Conservation (phyloP, 1,140 invertebrate species). For the Cecropterus lyciades region DNA sequence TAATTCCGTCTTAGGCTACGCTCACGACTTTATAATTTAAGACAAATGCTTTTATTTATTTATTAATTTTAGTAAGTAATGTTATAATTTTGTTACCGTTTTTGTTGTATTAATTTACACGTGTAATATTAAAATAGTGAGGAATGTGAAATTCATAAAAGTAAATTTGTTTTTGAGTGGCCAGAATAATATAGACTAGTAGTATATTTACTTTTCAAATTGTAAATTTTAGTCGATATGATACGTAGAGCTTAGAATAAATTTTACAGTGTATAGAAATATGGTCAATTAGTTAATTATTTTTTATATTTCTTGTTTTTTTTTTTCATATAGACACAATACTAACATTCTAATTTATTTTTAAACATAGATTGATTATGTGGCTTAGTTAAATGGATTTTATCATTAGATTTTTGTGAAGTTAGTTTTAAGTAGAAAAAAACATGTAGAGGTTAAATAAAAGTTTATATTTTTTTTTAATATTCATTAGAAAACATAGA, state of each 20-base stretch:
- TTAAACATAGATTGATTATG: neutral
- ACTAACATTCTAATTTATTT: too few species aligned
- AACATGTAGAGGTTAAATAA: too few species aligned
- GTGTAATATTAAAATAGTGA: too few species aligned
- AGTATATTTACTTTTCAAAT: neutral
- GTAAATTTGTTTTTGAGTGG: too few species aligned
- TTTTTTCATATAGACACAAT: too few species aligned
- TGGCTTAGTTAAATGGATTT: constrained; percentile 54
- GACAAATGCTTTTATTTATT: constrained; percentile 8
- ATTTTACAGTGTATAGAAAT: constrained; percentile 24
- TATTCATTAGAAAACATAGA: too few species aligned
- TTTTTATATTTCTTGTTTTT: neutral
- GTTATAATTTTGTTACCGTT: too few species aligned
- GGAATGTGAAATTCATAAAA: neutral
- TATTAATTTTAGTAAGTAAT: constrained; percentile 10
- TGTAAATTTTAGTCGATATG: neutral
- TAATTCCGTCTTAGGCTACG: constrained; percentile 59
- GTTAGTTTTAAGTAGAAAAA: too few species aligned
- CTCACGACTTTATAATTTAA: constrained; percentile 39
- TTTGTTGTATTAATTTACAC: too few species aligned
- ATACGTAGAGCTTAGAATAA: constrained; percentile 2
- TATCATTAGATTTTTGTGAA: neutral
- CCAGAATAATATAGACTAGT: too few species aligned
- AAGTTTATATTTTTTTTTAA: too few species aligned
- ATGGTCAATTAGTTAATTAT: neutral